phyloP scores from a whole-genome alignment of 2,113 vertebrate species.

The Uropsilus gracilis region DNA sequence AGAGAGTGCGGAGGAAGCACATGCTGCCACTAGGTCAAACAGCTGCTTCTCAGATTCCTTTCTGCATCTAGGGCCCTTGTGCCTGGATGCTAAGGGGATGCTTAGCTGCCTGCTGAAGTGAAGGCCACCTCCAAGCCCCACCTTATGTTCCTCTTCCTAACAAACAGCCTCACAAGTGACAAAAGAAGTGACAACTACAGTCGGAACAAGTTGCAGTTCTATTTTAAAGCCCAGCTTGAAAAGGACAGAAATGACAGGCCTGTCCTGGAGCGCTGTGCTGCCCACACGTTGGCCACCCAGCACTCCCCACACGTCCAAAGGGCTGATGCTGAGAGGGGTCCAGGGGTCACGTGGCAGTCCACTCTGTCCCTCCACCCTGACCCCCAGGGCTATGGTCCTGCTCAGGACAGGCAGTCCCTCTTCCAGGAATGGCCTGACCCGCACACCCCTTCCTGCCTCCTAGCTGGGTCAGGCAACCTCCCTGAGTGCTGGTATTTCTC shows the following conservation, averaged over 20 bases:
- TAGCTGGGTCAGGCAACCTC: neutral
- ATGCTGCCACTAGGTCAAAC: accelerated
- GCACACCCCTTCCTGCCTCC: accelerated
- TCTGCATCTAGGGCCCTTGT: neutral
- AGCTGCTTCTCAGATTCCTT: neutral
- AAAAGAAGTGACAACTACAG: constrained; percentile 9
- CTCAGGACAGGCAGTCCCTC: neutral
- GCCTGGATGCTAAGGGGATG: neutral
- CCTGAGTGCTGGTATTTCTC: neutral
- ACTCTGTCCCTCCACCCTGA: neutral
- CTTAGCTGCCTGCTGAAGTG: neutral
- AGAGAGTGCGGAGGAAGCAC: neutral
- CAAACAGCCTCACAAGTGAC: constrained; percentile 16
- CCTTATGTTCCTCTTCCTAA: neutral
- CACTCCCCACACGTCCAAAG: neutral
- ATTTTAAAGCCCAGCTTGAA: constrained; percentile 15
- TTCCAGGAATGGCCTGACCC: neutral
- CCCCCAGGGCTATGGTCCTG: neutral
- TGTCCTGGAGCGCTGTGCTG: too few species aligned
- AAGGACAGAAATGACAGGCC: neutral
- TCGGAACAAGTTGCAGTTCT: constrained; percentile 1
- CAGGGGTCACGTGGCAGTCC: neutral
- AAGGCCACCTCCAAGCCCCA: constrained; percentile 4
- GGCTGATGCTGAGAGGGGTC: neutral
- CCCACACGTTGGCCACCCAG: neutral